Conservation (phyloP, 1,140 invertebrate species). For the Nephotettix cincticeps region DNA sequence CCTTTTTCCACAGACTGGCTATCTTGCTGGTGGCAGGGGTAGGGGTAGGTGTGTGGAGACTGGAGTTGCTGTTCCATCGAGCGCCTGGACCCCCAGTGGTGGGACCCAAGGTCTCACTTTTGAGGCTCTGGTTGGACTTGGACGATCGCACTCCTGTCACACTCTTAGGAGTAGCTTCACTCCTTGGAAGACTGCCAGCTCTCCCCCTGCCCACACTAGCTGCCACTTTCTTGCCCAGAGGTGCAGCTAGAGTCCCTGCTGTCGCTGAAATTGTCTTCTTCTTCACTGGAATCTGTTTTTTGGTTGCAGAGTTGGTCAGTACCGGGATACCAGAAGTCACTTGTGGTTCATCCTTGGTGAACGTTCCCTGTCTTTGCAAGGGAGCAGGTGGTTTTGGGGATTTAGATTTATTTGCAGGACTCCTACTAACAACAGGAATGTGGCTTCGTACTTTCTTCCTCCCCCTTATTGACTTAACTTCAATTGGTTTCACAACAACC, state of each 20-base stretch:
- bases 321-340: conserved; percentile 34
- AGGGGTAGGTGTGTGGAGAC: conserved; percentile 56
- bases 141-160: conserved; percentile 36
- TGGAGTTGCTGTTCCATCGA: conserved; percentile 55
- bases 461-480: conserved; percentile 70
- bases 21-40: conserved; percentile 84
- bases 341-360: conserved; percentile 41
- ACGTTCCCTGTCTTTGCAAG: conserved; percentile 39
- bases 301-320: conserved; percentile 1
- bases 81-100: conserved; percentile 35
- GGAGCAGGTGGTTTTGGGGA: conserved; percentile 16
- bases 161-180: conserved; percentile 23
- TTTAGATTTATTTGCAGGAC: conserved; percentile 29
- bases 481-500: conserved; percentile 59
- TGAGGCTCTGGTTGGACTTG: conserved; percentile 53
- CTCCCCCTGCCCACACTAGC: conserved; percentile 30
- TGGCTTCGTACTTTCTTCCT: conserved; percentile 57
- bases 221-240: conserved; percentile 30
- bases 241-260: conserved; percentile 37
- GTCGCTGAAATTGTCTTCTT: conserved; percentile 31
- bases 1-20: conserved; percentile 83
- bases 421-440: conserved; percentile 36
- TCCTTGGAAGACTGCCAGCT: conserved; percentile 35
- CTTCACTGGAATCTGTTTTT: conserved; percentile 28
- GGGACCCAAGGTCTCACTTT: conserved; percentile 37